These are phyloP conservation scores for Araneus ventricosus DNA, from an alignment of 1,140 invertebrate genomes.

Conservation along the genomic window DNA sequence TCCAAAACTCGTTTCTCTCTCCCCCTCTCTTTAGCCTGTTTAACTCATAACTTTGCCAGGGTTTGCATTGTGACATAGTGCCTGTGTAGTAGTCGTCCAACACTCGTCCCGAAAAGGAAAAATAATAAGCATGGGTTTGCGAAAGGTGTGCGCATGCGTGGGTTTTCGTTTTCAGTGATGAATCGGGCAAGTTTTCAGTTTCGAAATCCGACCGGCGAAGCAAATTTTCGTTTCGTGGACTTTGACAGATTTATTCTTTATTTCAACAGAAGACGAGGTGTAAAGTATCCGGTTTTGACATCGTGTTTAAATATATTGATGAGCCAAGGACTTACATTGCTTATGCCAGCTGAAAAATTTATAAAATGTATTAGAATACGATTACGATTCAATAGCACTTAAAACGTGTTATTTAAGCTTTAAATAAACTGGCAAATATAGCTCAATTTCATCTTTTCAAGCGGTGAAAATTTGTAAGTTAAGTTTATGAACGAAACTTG, in stretches of 20 bases:
- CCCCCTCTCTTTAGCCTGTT: neutral
- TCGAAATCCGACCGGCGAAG: neutral
- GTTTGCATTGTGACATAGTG: constrained; percentile 17
- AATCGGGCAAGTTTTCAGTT: neutral
- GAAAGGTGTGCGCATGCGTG: constrained; percentile 1
- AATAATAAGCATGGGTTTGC: neutral
- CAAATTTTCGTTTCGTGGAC: neutral
- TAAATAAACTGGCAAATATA: no score
- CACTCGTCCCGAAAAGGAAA: constrained; percentile 18
- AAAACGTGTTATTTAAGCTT: no score
- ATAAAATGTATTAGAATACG: no score
- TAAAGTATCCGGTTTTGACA: neutral
- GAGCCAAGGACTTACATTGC: no score
- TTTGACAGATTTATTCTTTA: neutral
- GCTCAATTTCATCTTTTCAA: no score
- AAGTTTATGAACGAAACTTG: no score
- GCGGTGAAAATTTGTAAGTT: no score
- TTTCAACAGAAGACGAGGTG: neutral
- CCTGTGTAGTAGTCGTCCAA: neutral
- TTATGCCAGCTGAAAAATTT: no score
- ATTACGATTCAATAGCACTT: no score
- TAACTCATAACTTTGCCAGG: constrained; percentile 12
- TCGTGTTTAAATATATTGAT: neutral
- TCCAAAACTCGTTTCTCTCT: constrained; percentile 22
- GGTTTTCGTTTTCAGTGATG: neutral